Evolutionary conservation across 2,888 invertebrate genomes (phyloP).

Genomic region (Cerceris ruficornis): DNA sequence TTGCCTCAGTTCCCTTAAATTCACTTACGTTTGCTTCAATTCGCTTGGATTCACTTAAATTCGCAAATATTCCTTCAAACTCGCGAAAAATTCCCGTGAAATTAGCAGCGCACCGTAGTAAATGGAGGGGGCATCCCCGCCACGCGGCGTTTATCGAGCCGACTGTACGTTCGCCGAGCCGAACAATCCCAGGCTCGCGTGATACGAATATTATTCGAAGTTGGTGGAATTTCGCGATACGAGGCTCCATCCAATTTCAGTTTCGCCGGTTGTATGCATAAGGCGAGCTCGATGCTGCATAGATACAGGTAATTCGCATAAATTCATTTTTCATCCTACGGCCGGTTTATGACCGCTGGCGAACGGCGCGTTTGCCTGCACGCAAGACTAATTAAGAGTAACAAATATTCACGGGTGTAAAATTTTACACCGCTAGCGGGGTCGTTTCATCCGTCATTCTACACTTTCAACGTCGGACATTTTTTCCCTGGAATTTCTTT

Average conservation of each 20-base stretch:
- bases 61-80: too few species aligned
- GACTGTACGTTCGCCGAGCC: background rate
- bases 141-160: too few species aligned
- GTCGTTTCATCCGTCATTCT: background rate
- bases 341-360: background rate
- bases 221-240: constrained; percentile 5
- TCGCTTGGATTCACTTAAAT: too few species aligned
- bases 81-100: too few species aligned
- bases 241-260: constrained; percentile 6
- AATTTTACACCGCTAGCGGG: constrained; percentile 13
- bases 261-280: background rate
- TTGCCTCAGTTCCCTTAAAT: too few species aligned
- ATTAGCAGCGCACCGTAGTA: too few species aligned
- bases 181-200: background rate
- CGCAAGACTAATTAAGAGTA: constrained; percentile 22
- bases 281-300: background rate
- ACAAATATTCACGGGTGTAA: constrained; percentile 13
- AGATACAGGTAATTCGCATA: constrained; percentile 15
- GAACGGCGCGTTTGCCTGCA: constrained; percentile 13
- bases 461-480: too few species aligned
- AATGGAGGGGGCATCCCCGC: too few species aligned
- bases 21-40: too few species aligned
- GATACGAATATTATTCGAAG: constrained; percentile 12
- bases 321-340: constrained; percentile 19
- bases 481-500: too few species aligned